Percentiles rank a stretch among this genome's conserved stretches.
phyloP scores from a whole-genome alignment of 1,140 invertebrate genomes.

The Zaprionus camerounensis region DNA sequence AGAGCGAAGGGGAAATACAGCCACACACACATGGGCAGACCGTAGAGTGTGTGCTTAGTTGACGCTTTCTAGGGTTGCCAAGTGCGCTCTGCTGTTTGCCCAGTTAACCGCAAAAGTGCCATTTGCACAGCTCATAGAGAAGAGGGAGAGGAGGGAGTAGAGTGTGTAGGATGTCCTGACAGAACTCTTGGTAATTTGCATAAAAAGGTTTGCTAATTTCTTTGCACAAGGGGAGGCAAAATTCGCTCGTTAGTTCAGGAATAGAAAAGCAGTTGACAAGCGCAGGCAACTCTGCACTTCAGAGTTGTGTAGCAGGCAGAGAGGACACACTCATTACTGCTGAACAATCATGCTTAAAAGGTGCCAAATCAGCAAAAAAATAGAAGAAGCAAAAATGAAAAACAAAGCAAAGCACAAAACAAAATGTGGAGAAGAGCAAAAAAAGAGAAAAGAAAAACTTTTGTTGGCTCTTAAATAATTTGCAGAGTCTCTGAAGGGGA shows the following conservation, averaged over 20 bases:
- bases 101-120: slow-evolving; percentile 68
- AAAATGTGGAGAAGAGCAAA: neutral
- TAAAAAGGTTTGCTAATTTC: slow-evolving; percentile 79
- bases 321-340: slow-evolving; percentile 44
- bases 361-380: slow-evolving; percentile 41
- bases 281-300: slow-evolving; percentile 4
- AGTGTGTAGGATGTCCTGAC: slow-evolving; percentile 1
- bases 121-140: slow-evolving; percentile 12
- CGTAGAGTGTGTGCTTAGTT: slow-evolving; percentile 14
- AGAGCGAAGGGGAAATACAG: slow-evolving; percentile 13
- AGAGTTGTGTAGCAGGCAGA: neutral
- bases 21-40: slow-evolving; percentile 7
- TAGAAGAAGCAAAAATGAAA: neutral
- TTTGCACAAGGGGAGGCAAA: slow-evolving; percentile 36
- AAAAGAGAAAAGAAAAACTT: slow-evolving; percentile 28
- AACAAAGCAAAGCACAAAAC: neutral
- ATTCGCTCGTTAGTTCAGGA: slow-evolving; percentile 55
- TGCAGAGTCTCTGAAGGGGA: slow-evolving; percentile 43
- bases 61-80: slow-evolving; percentile 7
- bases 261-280: slow-evolving; percentile 64
- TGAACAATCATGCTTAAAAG: slow-evolving; percentile 49
- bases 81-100: slow-evolving; percentile 59
- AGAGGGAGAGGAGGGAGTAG: neutral
- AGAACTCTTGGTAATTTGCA: slow-evolving; percentile 67
- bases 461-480: slow-evolving; percentile 70